These are phyloP conservation scores for Alethe diademata DNA, from an alignment of 2,113 vertebrate species.

Conservation along the genomic window DNA sequence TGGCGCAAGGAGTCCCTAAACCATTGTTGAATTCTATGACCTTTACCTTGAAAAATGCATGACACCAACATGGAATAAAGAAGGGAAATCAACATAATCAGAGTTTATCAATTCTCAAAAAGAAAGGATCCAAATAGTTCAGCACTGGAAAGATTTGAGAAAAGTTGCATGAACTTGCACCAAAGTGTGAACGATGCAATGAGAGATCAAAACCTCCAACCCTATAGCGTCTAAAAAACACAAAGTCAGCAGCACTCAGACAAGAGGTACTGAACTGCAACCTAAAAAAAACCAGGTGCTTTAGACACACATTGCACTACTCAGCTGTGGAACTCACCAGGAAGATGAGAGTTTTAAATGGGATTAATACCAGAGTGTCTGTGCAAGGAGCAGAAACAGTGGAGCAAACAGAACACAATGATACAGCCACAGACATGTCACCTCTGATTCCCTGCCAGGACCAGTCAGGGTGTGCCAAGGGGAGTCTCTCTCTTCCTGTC, in stretches of 20 bases:
- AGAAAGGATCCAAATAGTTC: background rate
- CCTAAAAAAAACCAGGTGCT: background rate
- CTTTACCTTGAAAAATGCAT: background rate
- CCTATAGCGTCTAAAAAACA: rapidly evolving
- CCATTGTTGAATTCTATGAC: rapidly evolving
- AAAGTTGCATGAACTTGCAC: background rate
- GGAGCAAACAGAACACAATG: background rate
- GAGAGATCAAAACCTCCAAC: background rate
- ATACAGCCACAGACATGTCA: rapidly evolving
- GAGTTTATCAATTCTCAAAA: background rate
- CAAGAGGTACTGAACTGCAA: background rate
- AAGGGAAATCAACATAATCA: background rate
- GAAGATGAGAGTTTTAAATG: background rate
- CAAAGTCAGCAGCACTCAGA: background rate
- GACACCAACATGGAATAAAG: background rate
- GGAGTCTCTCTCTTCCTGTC: background rate
- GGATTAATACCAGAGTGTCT: background rate
- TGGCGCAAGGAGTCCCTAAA: background rate
- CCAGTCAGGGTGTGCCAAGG: background rate
- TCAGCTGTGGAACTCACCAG: background rate
- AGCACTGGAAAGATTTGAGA: background rate
- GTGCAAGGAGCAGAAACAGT: background rate
- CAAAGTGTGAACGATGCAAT: rapidly evolving
- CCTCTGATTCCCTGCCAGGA: background rate
- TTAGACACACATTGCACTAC: background rate